A percentile compares a stretch with the other conserved stretches of the same genome.
These are phyloP conservation scores for Microtus pennsylvanicus DNA, from an alignment of 2,113 vertebrate species.

Conservation along the genomic window DNA sequence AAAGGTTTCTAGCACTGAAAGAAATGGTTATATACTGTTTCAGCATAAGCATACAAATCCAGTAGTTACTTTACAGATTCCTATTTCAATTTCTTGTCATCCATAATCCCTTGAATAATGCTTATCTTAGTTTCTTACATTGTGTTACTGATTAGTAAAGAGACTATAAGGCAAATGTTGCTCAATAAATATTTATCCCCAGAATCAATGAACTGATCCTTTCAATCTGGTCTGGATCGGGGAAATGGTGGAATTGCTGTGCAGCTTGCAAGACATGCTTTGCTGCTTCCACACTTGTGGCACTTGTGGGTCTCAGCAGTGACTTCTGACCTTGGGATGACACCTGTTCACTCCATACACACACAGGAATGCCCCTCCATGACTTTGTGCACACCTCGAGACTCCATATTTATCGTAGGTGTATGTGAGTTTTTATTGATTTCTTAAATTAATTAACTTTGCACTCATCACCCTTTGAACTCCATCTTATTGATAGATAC, in stretches of 20 bases:
- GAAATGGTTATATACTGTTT: not conserved
- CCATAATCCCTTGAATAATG: too few relatives aligned
- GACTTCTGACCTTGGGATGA: not conserved
- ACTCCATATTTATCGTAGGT: conserved; percentile 1
- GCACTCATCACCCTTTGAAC: conserved; percentile 10
- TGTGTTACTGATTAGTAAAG: not conserved
- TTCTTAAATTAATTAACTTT: conserved; percentile 66
- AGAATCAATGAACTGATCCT: not conserved
- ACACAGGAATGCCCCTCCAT: not conserved
- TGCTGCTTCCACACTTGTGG: not conserved
- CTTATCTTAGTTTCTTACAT: not conserved
- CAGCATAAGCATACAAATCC: not conserved
- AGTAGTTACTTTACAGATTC: not conserved
- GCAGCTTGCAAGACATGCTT: not conserved
- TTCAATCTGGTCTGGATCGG: not conserved
- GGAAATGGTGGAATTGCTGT: not conserved
- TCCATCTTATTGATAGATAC: conserved; percentile 54
- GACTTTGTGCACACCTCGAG: not conserved
- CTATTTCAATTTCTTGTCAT: not conserved
- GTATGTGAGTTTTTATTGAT: conserved; percentile 26
- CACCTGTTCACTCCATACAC: not conserved
- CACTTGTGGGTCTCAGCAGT: not conserved
- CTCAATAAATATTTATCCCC: not conserved
- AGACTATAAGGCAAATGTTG: not conserved
- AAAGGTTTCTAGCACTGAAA: not conserved